A percentile compares a stretch with the other conserved stretches of the same genome.
Conservation (phyloP, 92 coral and sea anemone genomes). For the Epizoanthus ramosus region DNA sequence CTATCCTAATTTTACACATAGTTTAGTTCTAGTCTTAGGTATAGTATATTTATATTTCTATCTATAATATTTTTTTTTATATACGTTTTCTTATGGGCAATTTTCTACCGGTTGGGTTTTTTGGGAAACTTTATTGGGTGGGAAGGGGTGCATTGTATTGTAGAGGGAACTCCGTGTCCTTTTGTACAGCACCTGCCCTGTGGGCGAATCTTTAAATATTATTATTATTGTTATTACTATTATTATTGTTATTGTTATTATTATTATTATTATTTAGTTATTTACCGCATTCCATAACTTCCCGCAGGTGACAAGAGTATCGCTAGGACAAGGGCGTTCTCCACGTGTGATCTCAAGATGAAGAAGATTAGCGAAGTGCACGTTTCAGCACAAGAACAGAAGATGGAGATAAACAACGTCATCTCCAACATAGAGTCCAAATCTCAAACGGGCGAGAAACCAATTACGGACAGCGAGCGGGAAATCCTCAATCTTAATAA, state of each 20-base stretch:
- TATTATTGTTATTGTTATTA: background rate
- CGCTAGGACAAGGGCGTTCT: background rate
- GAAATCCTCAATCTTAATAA: slow-evolving; percentile 75
- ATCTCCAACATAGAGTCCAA: slow-evolving; percentile 64
- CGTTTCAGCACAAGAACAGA: slow-evolving; percentile 60
- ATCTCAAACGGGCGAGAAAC: slow-evolving; percentile 20
- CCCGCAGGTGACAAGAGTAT: background rate
- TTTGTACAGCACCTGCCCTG: too few species aligned
- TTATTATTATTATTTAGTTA: background rate
- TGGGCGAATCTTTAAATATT: too few species aligned
- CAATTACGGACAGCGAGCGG: slow-evolving; percentile 56
- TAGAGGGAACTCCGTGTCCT: too few species aligned
- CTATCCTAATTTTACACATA: too few species aligned
- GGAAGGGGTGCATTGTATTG: too few species aligned
- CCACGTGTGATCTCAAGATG: slow-evolving; percentile 50
- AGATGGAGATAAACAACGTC: slow-evolving; percentile 50
- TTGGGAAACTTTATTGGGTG: too few species aligned
- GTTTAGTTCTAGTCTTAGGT: too few species aligned
- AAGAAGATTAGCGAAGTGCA: slow-evolving; percentile 41
- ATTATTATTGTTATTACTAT: too few species aligned
- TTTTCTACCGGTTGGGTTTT: too few species aligned
- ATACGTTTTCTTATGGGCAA: too few species aligned
- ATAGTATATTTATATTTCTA: too few species aligned
- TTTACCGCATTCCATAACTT: background rate
- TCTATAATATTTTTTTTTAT: too few species aligned